Evolutionary conservation across 1,140 invertebrate genomes (phyloP), one percentile per base, ranked within the genome.

Genomic region (Pygmarrhopalites habei): DNA sequence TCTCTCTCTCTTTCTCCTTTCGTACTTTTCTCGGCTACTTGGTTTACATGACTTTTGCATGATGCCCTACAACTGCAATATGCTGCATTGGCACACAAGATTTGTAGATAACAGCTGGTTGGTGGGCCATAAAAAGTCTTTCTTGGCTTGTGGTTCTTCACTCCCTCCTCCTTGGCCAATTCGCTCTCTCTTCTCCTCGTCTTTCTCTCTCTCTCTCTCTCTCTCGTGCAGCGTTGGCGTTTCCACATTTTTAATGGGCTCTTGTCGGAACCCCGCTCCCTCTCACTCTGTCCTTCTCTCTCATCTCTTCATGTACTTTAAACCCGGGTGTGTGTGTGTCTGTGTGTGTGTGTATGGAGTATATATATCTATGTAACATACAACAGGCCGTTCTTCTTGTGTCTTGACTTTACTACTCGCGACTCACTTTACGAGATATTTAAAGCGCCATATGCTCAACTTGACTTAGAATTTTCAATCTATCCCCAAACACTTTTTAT

Each of bases 41-140:
- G 23, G 44, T 47, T 47, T 25, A n/a, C 23, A 19, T 47, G 44
- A n/a, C 23, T 29, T 52, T 52, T 52, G 49, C 49, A 52, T 52
- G 49, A 52, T 52, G 23, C 57, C 39, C n/a, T 19, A 29, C 46
- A 39, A 58, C 39, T 64, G 55, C 62, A 64, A 64, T 64, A 53
- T 59, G 44, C 55, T 59, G 62, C 56, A 53, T 53, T 64, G 62
- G 56, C 62, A 59, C 51, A 60, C 29, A 60, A 65, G 64, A 65
- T 65, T 65, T 65, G 64, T 65, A 65, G 64, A 60, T 60, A 65
- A 60, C 64, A 65, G 58, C 64, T 65, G 64, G 49, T 32, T 65
- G 14, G 58, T 56, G 41, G 28, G 52, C 46, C 49, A 65, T 60
- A 65, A 65, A 65, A 28, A 52, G 21, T 58, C 62, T 64, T 58